Base-by-base conservation (phyloP, 2,888 invertebrate species). In the Heteromyza rotundicornis region DNA sequence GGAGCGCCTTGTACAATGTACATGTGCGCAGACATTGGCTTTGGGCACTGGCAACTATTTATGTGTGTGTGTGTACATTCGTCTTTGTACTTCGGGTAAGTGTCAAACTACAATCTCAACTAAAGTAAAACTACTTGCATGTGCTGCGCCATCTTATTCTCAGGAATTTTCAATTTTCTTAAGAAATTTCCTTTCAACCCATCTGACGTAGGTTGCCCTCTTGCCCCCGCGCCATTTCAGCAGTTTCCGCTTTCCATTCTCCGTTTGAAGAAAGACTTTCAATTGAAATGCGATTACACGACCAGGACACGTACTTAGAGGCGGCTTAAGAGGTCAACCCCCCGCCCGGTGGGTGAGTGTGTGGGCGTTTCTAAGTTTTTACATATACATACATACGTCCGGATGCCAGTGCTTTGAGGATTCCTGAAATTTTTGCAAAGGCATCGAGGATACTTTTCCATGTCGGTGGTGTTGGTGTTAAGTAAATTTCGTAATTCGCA, bases 231-330 rank as follows among this genome's bases (percentile, higher is more conserved):
- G 16, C 24, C 19, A 17, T 12, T 5, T 17, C 14, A 23, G 40
- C 44, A 32, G 20, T 56, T 17, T 55, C 47, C 40, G 16, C 23
- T 58, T 65, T 65, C 27, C 52, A 57, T 59, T 32, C n/a, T 64
- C 35, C 57, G 50, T 54, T 35, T 50, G 50, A 16, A 36, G 40
- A 52, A 51, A 59, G 44, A n/a, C 51, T 64, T 65, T 60, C 68
- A 77, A 80, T 75, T 76, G 78, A 78, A 80, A 79, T 80, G 73
- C 78, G 79, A 79, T 79, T 79, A 79, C 79, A 79, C 73, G 77
- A 79, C 79, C 80, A 78, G 73, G 70, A 79, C 79, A 79, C 73
- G 74, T 74, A 78, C 72, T 78, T 72, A 73, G 73, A 70, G 69
- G 67, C 67, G 72, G 70, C 78, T 79, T 80, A 78, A 65, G 54